A percentile compares a stretch with the other conserved stretches of the same genome.
Conservation (phyloP, 2,113 vertebrate genomes). For the Pterocles burchelli region DNA sequence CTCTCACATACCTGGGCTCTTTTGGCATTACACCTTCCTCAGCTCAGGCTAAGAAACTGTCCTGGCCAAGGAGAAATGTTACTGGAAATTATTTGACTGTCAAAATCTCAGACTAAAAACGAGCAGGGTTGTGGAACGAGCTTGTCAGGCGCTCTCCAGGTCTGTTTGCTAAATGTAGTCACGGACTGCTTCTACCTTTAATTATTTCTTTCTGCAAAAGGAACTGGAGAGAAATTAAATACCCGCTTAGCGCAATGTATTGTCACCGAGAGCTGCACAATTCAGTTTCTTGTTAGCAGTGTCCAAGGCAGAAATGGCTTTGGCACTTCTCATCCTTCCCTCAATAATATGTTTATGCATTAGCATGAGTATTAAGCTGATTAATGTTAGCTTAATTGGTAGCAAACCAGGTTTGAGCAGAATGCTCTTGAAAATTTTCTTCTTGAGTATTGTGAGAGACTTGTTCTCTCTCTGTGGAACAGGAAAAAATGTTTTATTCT, state of each 20-base stretch:
- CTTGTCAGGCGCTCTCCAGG: neutral
- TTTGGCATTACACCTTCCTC: neutral
- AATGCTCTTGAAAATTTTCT: neutral
- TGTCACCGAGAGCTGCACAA: neutral
- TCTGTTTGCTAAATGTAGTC: neutral
- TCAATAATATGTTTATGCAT: neutral
- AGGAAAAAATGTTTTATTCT: neutral
- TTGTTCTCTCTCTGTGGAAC: neutral
- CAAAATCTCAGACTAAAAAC: neutral
- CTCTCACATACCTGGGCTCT: neutral
- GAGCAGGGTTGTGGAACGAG: neutral
- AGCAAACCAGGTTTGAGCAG: neutral
- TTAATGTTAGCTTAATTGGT: slow-evolving; percentile 7
- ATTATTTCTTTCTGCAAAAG: neutral
- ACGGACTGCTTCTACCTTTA: neutral
- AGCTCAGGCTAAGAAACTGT: neutral
- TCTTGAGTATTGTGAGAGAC: neutral
- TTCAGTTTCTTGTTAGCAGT: neutral
- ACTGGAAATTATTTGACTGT: neutral
- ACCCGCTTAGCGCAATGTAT: neutral
- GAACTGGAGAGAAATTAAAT: neutral
- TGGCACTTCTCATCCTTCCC: neutral
- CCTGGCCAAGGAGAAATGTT: neutral
- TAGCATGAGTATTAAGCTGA: neutral
- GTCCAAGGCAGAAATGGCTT: neutral